Evolutionary conservation across 37 sponge, comb jelly and placozoan species (phyloP).

Genomic region (Mnemiopsis leidyi): DNA sequence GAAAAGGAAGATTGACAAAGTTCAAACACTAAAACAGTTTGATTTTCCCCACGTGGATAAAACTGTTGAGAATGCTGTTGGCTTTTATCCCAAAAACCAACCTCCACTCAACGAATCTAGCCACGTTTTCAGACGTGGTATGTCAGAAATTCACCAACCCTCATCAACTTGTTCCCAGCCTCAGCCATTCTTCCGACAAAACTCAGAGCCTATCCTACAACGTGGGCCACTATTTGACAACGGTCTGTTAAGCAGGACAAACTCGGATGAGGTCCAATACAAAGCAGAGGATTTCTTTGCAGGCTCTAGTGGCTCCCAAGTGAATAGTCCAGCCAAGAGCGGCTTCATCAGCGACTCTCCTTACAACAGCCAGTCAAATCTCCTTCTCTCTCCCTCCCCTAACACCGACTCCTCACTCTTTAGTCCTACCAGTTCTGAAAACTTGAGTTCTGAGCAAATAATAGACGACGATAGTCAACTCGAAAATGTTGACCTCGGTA

Average conservation of each 20-base stretch:
- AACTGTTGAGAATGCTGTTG: not conserved
- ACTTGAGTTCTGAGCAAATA: slow-evolving; percentile 4
- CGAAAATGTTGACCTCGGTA: slow-evolving; percentile 37
- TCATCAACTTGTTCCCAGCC: not conserved
- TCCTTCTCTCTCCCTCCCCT: not conserved
- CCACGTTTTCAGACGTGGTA: not conserved
- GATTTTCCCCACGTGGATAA: slow-evolving; percentile 45
- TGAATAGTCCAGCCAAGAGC: not conserved
- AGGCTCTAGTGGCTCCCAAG: not conserved
- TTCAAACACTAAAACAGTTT: slow-evolving; percentile 37
- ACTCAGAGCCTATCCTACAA: slow-evolving; percentile 26
- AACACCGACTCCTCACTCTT: not conserved
- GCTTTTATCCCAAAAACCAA: slow-evolving; percentile 1
- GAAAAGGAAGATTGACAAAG: slow-evolving; percentile 56
- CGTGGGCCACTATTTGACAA: not conserved
- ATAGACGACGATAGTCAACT: slow-evolving; percentile 21
- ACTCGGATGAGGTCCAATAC: slow-evolving; percentile 14
- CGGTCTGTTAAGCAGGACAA: not conserved
- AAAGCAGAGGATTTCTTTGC: slow-evolving; percentile 41
- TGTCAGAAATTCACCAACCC: slow-evolving; percentile 13
- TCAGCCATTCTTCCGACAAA: slow-evolving; percentile 38
- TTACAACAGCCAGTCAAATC: not conserved
- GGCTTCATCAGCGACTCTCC: not conserved
- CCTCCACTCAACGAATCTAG: not conserved
- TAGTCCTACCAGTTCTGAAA: slow-evolving; percentile 58